Evolutionary conservation across 2,113 vertebrate genomes (phyloP).

Genomic region (Riparia riparia): DNA sequence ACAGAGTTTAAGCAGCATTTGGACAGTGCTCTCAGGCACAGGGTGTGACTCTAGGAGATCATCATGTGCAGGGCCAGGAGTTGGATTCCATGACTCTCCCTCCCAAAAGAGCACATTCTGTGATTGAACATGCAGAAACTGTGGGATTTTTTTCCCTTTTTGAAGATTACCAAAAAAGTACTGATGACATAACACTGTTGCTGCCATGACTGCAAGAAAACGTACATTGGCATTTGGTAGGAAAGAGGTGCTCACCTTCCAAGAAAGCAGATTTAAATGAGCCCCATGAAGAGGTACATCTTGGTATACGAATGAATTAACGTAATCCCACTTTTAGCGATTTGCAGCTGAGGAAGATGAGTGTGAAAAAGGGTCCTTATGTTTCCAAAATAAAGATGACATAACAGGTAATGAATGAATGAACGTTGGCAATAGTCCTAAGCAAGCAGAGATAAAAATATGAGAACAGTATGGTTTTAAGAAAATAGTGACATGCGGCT

Average conservation of each 20-base stretch:
- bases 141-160: not conserved
- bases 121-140: not conserved
- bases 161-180: not conserved
- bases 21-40: not conserved
- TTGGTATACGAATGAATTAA: not conserved
- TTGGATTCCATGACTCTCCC: accelerated
- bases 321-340: not conserved
- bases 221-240: not conserved
- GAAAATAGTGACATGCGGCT: not conserved
- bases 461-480: not conserved
- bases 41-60: not conserved
- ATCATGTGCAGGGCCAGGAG: not conserved
- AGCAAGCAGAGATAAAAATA: not conserved
- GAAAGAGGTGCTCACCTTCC: not conserved
- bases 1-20: not conserved
- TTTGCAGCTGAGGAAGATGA: not conserved
- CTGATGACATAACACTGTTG: not conserved
- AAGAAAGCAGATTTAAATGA: not conserved
- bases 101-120: not conserved
- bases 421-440: not conserved
- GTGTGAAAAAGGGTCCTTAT: not conserved
- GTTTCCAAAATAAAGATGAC: not conserved
- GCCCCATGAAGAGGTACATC: not conserved
- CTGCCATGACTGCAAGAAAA: not conserved
- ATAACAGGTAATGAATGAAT: not conserved